Base-by-base conservation (phyloP, 2,888 invertebrate species). In the Drosophila paramelanica region DNA sequence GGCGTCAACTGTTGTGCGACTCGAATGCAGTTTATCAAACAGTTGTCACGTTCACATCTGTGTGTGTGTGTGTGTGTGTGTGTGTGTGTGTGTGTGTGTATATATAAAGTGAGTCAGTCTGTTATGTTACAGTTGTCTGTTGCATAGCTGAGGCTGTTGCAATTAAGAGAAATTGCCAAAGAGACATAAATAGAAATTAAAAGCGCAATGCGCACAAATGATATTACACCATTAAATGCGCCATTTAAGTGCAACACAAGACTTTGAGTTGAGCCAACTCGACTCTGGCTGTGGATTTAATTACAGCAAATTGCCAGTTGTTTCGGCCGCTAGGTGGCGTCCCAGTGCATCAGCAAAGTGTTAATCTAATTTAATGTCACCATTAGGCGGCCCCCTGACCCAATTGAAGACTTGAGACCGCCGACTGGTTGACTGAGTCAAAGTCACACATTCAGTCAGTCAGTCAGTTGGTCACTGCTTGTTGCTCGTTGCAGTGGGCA, bases 151-250 rank as follows among this genome's bases (percentile, higher is more conserved):
- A 13, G 45, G 47, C 56, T 61, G 52, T 62, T 62, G 73, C 74
- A 73, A 76, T 76, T 69, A 71, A 65, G 41, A 82, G 72, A 88
- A 83, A 83, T 88, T 85, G 72, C 58, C 68, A 78, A 73, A 71
- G 64, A 56, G 77, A 85, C 88, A 79, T 88, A 83, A 86, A 86
- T 79, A 83, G 86, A 83, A 86, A 83, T 88, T 62, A 82, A 79
- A 88, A 77, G 80, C 86, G 80, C 70, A 73, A 67, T 70, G 72
- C 69, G 67, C 68, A 57, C 70, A 79, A 83, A 82, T 79, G 88
- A 77, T 79, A 88, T 87, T 89, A 85, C 86, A 88, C 89, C 85
- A 87, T 87, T 87, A 89, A 87, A 85, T 77, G 67, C 58, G 81
- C 87, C 87, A 87, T 88, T 89, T 89, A 89, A 81, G 89, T 73